These are phyloP conservation scores for Labrus mixtus DNA, from an alignment of 2,113 vertebrate species.

Conservation along the genomic window DNA sequence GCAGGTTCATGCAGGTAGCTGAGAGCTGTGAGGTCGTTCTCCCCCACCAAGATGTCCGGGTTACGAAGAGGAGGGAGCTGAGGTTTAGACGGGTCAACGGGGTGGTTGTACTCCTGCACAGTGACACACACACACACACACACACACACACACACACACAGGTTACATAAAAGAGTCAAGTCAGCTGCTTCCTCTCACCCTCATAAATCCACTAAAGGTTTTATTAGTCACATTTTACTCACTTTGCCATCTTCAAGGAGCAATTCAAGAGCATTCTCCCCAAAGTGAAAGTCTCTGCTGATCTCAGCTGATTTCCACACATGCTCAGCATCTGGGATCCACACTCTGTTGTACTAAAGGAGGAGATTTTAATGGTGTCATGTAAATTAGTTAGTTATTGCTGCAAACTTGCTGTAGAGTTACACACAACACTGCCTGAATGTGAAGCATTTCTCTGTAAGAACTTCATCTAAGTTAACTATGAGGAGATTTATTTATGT, in stretches of 20 bases:
- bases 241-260: slow-evolving; percentile 93
- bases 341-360: slow-evolving; percentile 93
- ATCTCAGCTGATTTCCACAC: slow-evolving; percentile 98
- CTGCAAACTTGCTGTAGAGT: not conserved
- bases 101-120: slow-evolving; percentile 84
- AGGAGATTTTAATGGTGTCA: not conserved
- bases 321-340: slow-evolving; percentile 92
- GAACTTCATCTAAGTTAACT: not conserved
- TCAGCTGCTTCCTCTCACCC: slow-evolving; percentile 15
- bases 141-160: not conserved
- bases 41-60: slow-evolving; percentile 97
- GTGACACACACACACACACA: not conserved
- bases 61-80: slow-evolving; percentile 92
- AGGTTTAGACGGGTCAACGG: slow-evolving; percentile 81
- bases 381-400: not conserved
- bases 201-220: slow-evolving; percentile 14
- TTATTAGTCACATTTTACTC: slow-evolving; percentile 67
- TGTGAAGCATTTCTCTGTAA: not conserved
- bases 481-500: not conserved
- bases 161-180: slow-evolving; percentile 3
- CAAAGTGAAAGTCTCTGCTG: slow-evolving; percentile 85
- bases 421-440: not conserved
- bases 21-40: slow-evolving; percentile 98
- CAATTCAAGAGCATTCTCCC: slow-evolving; percentile 84
- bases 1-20: slow-evolving; percentile 98